Base-by-base conservation (phyloP, 1,140 invertebrate species). In the Microplitis demolitor region DNA sequence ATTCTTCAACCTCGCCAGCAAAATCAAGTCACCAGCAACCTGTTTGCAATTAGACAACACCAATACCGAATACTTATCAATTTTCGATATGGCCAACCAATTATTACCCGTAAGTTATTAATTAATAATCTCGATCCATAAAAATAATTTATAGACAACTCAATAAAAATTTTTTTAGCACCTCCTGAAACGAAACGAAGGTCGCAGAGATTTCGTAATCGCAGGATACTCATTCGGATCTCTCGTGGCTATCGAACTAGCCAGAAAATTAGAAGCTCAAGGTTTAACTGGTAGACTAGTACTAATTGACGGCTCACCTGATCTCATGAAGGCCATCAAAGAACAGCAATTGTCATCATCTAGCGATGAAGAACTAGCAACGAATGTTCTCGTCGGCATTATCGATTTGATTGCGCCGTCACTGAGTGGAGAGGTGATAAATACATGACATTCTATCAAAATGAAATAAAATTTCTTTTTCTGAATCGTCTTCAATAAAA, bases 1-100 rank as follows among this genome's bases (percentile, higher is more conserved):
- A n/a, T 85, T 93, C 67, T 76, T 84, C 62, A 64, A 81, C 14
- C 73, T 92, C 8, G 87, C 87, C 0, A 74, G 80, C 2, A 84
- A 89, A 73, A 77, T 93, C 35, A 85, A 87, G 45, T 82, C 84
- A 14, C 89, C 90, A 64, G 89, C 89, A 0, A 89, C 88, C 76
- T 91, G 90, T 71, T 80, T 94, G 34, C 92, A 94, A 82, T 86
- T 84, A 8, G 76, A 80, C 66, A 75, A 82, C 16, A 37, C 69
- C 16, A 66, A 80, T 16, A 51, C 76, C 2, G 16, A 45, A 4
- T 50, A 69, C 11, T 31, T 71, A 2, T 79, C 76, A 4, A 77
- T 87, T 34, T 54, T 58, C 3, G 74, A 80, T 33, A 84, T 88
- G 66, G 86, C 86, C 0, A 76, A 86, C 9, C 69, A 69, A 56